Evolutionary conservation across 2,888 invertebrate species (phyloP).

Genomic region (Protula sp.): DNA sequence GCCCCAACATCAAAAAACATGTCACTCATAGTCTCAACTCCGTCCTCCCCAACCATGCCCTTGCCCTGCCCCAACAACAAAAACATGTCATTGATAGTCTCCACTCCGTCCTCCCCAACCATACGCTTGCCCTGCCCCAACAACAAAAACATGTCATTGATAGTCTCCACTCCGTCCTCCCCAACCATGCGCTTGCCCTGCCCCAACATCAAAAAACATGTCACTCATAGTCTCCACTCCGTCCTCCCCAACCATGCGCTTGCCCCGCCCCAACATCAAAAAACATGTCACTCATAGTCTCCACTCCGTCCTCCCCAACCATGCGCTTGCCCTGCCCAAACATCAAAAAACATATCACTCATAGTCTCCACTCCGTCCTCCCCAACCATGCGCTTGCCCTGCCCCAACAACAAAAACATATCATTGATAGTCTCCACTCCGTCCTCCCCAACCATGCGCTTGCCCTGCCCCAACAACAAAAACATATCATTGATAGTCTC

Average conservation of each 20-base stretch:
- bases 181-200: too few relatives aligned
- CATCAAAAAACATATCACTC: slow-evolving; percentile 94
- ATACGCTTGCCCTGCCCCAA: too few relatives aligned
- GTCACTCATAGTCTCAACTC: slow-evolving; percentile 82
- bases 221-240: slow-evolving; percentile 86
- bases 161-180: too few relatives aligned
- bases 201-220: slow-evolving; percentile 93
- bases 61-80: slow-evolving; percentile 76
- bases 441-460: too few relatives aligned
- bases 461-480: too few relatives aligned
- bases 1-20: slow-evolving; percentile 87
- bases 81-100: too few relatives aligned
- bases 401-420: too few relatives aligned
- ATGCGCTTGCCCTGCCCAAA: slow-evolving; percentile 86
- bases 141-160: too few relatives aligned
- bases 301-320: slow-evolving; percentile 78
- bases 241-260: slow-evolving; percentile 78
- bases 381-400: slow-evolving; percentile 82
- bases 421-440: too few relatives aligned
- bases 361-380: slow-evolving; percentile 81
- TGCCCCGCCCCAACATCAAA: slow-evolving; percentile 95
- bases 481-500: too few relatives aligned
- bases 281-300: slow-evolving; percentile 86
- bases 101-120: too few relatives aligned
- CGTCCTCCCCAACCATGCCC: slow-evolving; percentile 78